Evolutionary conservation across 2,797 vertebrate genomes (phyloP), one percentile per base, ranked within the genome.

Genomic region (Poeciliopsis presidionis): DNA sequence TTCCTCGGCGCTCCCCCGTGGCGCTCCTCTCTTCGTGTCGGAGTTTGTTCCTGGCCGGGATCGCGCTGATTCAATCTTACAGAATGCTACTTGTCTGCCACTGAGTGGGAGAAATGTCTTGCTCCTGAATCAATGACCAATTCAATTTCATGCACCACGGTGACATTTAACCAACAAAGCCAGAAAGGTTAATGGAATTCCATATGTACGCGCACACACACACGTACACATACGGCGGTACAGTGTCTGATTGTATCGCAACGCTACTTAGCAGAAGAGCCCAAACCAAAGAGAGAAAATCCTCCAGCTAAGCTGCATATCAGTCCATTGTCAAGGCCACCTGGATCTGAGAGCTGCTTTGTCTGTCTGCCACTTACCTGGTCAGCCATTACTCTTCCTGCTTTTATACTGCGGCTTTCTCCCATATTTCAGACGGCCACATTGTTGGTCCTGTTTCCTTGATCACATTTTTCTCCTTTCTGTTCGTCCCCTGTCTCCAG

Each of bases 161-260:
- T 95, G 93, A 95, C 92, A 95, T 95, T 95, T 95, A 92, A 86
- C 93, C 92, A 94, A 88, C 87, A 89, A 86, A 88, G 88, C 81
- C 81, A 75, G 80, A 94, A 95, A 95, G 94, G 94, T 94, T 94
- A 94, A 94, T 95, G 86, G 91, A 90, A 95, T 94, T 93, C 93
- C 84, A 92, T 91, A 93, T 90, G 91, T 93, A 92, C 78, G 83
- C 86, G 86, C 86, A 90, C 74, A 80, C 53, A 47, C 36, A 25
- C 6, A 65, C 33, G 20, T 33, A 86, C 86, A 89, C 75, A 76
- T 49, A 47, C 33, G 87, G 75, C 79, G 39, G 81, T 87, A 91
- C 87, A 91, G 83, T 83, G 87, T 84, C 80, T 83, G 91, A 93
- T 93, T 91, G 89, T 93, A 93, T 92, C 88, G 33, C 81, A 77